These are phyloP conservation scores for Lithophane ornitopus DNA, from an alignment of 2,888 invertebrate species.

Conservation along the genomic window DNA sequence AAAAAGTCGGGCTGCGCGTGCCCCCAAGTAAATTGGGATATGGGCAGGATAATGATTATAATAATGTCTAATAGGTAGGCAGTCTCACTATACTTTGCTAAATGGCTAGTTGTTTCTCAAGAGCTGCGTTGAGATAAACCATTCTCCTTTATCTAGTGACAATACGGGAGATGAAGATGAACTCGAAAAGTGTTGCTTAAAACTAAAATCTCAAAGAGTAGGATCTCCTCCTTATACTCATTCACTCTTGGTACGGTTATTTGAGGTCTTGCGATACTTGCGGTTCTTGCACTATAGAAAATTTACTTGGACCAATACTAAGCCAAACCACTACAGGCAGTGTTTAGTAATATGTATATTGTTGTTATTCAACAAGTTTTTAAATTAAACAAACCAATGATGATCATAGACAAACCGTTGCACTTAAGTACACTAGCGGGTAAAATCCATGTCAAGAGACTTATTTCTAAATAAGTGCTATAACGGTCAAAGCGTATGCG, in stretches of 20 bases:
- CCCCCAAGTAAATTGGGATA: background rate
- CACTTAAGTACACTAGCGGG: conserved; percentile 29
- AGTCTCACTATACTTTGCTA: background rate
- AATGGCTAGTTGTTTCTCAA: background rate
- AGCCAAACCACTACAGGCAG: too few relatives aligned
- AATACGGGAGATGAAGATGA: background rate
- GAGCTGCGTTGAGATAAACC: background rate
- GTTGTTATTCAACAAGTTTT: conserved; percentile 12
- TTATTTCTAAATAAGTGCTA: conserved; percentile 43
- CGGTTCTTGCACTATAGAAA: background rate
- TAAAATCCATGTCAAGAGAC: conserved; percentile 57
- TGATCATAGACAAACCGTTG: conserved; percentile 46
- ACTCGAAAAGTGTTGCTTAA: background rate
- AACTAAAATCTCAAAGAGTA: background rate
- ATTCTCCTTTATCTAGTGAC: background rate
- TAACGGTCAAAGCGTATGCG: conserved; percentile 47
- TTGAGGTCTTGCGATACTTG: background rate
- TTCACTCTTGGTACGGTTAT: background rate
- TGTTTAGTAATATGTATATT: background rate
- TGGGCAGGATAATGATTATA: background rate
- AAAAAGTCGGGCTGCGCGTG: background rate
- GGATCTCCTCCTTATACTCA: background rate
- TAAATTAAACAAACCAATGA: conserved; percentile 26
- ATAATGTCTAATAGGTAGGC: background rate
- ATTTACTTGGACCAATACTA: too few relatives aligned